Conservation (phyloP, 2,797 vertebrate species). For the Hydrophis major region DNA sequence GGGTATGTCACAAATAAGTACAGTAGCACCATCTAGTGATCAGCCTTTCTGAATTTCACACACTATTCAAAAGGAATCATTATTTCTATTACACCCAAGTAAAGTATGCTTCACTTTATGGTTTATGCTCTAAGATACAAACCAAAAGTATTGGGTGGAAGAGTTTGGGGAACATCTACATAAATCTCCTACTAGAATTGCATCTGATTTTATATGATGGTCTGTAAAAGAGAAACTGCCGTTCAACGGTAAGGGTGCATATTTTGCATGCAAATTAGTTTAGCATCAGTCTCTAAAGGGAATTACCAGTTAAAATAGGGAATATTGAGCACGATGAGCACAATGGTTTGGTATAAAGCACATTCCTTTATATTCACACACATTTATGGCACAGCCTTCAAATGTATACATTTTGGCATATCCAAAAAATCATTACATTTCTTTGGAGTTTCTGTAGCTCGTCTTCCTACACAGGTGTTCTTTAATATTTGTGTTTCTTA, state of each 20-base stretch:
- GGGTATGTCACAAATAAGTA: background rate
- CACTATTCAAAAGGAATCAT: background rate
- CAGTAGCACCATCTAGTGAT: slow-evolving; percentile 9
- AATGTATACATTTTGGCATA: background rate
- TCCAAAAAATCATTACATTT: background rate
- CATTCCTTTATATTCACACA: background rate
- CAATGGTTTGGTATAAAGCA: background rate
- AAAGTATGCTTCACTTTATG: background rate
- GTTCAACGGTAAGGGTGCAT: background rate
- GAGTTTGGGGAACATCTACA: background rate
- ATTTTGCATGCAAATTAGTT: background rate
- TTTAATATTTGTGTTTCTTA: background rate
- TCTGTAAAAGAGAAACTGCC: background rate
- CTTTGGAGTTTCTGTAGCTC: background rate
- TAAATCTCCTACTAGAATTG: background rate
- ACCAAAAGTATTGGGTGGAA: background rate
- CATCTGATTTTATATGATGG: background rate
- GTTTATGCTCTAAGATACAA: background rate
- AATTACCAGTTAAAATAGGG: background rate
- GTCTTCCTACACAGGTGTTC: background rate
- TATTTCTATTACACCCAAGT: background rate
- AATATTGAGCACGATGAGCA: background rate
- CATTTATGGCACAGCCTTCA: background rate
- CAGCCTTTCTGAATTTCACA: background rate
- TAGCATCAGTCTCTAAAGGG: background rate